These are phyloP conservation scores for Amphiprion percula DNA, from an alignment of 2,113 vertebrate genomes.

Conservation along the genomic window DNA sequence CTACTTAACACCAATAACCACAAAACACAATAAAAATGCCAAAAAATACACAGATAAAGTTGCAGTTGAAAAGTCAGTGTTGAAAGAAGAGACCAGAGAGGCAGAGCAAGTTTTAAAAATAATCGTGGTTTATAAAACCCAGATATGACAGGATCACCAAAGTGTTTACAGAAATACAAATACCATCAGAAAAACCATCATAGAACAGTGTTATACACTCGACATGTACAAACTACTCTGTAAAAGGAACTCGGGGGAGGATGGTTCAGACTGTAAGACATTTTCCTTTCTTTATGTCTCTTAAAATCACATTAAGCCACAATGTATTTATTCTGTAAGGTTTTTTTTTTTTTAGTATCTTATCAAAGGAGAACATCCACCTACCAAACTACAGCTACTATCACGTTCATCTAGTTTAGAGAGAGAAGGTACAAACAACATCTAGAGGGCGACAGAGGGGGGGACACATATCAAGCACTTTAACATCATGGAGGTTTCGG, in stretches of 20 bases:
- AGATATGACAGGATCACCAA: constrained; percentile 89
- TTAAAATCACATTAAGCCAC: constrained; percentile 94
- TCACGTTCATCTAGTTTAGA: constrained; percentile 91
- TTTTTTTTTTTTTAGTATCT: constrained; percentile 83
- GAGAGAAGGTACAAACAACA: constrained; percentile 71
- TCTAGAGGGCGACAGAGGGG: constrained; percentile 42
- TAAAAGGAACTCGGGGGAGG: constrained; percentile 66
- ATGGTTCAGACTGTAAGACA: constrained; percentile 73
- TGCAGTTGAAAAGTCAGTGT: background rate
- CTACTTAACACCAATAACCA: background rate
- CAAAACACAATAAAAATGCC: background rate
- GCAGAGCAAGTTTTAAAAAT: constrained; percentile 86
- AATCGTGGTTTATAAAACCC: constrained; percentile 90
- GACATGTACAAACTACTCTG: constrained; percentile 85
- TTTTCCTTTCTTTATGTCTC: constrained; percentile 83
- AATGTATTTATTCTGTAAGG: constrained; percentile 81
- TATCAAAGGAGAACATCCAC: constrained; percentile 90
- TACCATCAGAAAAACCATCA: constrained; percentile 84
- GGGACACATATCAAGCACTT: constrained; percentile 79
- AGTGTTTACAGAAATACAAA: constrained; percentile 90
- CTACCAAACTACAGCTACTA: constrained; percentile 92
- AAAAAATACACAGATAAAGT: too few relatives aligned
- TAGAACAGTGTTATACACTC: constrained; percentile 81
- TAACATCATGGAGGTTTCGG: constrained; percentile 67
- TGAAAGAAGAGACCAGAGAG: constrained; percentile 66